Evolutionary conservation across 2,888 invertebrate species (phyloP), one percentile per base, ranked within the genome.

Genomic region (Catonia carolina): DNA sequence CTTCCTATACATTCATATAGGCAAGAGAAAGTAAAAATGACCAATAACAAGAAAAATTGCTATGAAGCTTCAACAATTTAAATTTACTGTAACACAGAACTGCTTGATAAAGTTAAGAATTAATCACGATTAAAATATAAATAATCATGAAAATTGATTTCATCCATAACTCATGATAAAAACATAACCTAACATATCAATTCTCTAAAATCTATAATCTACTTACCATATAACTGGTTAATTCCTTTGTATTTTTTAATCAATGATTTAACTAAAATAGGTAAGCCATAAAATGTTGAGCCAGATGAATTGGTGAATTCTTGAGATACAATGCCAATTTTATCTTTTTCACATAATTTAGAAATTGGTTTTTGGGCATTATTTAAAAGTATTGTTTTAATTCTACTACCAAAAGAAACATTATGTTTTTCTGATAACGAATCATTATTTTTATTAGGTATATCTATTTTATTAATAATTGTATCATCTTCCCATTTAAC

Each of bases 241-340:
- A 95, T 93, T 62, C 87, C 87, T 69, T 89, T 85, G 64, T 84
- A 83, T 60, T 80, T 77, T 64, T 83, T 80, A 61, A 95, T 82
- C 62, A 94, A 73, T 10, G 78, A 74, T 69, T 83, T 81, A 0
- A 89, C 84, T 65, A 75, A 76, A 1, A 77, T 70, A 1, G 94
- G 89, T 37, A 95, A 74, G 0, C 89, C 93, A 77, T 86, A 93
- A 72, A 91, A 95, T 20, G 41, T 36, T 5, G 48, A 33, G 17
- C 56, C 51, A 23, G n/a, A 27, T 35, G 18, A 10, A 33, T 20
- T 36, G 1, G 27, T 5, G 20, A 15, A 17, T 2, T 14, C 12
- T 36, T 27, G 31, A 14, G 42, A 33, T n/a, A 35, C 42, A 15
- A 27, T 20, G 15, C 42, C 14, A 22, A 12, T 51, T 4, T 41